Evolutionary conservation across 2,888 invertebrate genomes (phyloP), one percentile per base, ranked within the genome.

Genomic region (Rhagophthalmus giganteus): DNA sequence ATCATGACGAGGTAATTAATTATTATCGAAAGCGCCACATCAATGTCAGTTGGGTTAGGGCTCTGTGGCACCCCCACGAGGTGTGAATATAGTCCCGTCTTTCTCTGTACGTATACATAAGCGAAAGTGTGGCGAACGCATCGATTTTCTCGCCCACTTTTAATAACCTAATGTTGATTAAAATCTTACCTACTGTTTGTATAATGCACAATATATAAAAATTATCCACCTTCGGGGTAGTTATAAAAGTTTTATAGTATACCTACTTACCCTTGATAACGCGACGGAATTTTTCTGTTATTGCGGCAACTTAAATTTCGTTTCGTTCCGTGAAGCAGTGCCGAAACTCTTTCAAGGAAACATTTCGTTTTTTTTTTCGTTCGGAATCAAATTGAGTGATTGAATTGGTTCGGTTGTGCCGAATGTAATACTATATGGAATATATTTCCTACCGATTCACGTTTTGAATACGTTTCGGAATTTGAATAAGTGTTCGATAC

Each of bases 1-100:
- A 58, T 59, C 56, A 59, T 51, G 56, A 51, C 53, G 51, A 40
- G 27, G 57, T 60, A 62, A 60, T 62, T 62, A 62, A 60, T 62
- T 60, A 60, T 60, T 59, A 58, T 52, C 49, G 49, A 57, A 60
- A 56, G 54, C 60, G 41, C 46, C 55, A 57, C 59, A 59, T 62
- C 60, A 60, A 54, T 60, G 60, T 59, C 58, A 56, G 45, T 46
- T 50, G 42, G 40, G 37, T 35, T 11, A 7, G 25, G 28, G 28
- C 20, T 30, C 2, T 33, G 25, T 16, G 15, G 16, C 25, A n/a
- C 14, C 24, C 20, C 25, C 25, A 13, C n/a, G 27, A 34, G 44
- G 44, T 44, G 44, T 30, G 44, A 44, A 44, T 35, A 30, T n/a
- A 20, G 33, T 9, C 24, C 13, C 14, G 13, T 13, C 40, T 11